phyloP scores from a whole-genome alignment of 2,888 invertebrate species.

The Xanthia togata region DNA sequence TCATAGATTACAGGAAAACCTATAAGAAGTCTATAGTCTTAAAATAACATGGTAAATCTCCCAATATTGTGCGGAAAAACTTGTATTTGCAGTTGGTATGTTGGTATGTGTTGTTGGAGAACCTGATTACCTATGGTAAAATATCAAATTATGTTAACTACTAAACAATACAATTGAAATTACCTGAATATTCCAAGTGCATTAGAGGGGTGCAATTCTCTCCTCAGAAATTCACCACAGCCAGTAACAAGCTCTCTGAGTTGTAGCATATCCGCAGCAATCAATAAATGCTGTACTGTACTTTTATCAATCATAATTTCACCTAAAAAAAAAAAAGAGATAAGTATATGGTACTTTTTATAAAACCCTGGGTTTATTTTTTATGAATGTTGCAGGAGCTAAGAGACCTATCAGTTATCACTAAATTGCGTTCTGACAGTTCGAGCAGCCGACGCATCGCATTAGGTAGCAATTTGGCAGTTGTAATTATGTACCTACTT shows the following conservation, averaged over 20 bases:
- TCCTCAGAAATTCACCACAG: conserved; percentile 95
- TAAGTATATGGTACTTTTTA: background rate
- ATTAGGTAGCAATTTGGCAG: no score
- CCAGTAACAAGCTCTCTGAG: conserved; percentile 94
- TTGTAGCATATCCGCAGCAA: conserved; percentile 97
- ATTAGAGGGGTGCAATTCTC: conserved; percentile 96
- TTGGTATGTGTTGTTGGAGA: no score
- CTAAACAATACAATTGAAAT: background rate
- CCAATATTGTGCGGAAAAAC: no score
- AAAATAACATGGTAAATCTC: no score
- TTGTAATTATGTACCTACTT: no score
- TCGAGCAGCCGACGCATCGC: no score
- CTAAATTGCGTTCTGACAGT: no score
- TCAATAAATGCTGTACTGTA: conserved; percentile 96
- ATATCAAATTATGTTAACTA: conserved; percentile 9
- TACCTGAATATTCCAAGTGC: conserved; percentile 96
- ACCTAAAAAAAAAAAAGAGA: conserved; percentile 77
- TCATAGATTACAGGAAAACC: no score
- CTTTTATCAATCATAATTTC: conserved; percentile 93
- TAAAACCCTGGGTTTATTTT: background rate
- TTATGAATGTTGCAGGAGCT: background rate
- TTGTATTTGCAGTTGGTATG: no score
- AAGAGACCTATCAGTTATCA: no score
- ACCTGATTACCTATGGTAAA: background rate
- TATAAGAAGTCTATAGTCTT: no score